Evolutionary conservation across 2,113 vertebrate species (phyloP), one percentile per base, ranked within the genome.

Genomic region (Anhinga anhinga): DNA sequence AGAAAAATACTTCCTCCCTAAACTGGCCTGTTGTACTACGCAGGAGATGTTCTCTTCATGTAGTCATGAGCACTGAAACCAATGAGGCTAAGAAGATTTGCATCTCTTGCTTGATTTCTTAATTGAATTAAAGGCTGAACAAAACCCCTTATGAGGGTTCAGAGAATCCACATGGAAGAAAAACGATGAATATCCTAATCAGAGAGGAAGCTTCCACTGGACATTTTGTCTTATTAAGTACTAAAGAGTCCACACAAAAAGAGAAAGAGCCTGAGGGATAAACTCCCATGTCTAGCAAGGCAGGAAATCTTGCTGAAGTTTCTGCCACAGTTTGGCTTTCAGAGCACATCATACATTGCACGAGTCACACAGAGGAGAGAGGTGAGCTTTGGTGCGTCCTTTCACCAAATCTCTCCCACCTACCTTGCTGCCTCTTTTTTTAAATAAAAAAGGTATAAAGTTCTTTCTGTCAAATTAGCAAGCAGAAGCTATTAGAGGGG

Each of bases 91-190:
- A 93, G 88, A 89, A 95, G 83, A 91, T 93, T 81, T 89, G 62
- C 89, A 89, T 87, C 83, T 87, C 89, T 65, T 92, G 77, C 89
- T 88, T 84, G 63, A 89, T 79, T 87, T 93, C 84, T 95, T 96
- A 91, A 96, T 82, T 74, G 72, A 94, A 96, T 91, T 95, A 92
- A 92, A 86, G 77, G 47, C 78, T 85, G 89, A 89, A 82, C 50
- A 89, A 79, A 91, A 42, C 26, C 49, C 69, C 47, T 66, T 76
- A 44, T 14, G 77, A 91, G 36, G 83, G 50, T 94, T 87, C 89
- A 71, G 77, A 91, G 77, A 94, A 94, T 50, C 56, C 61, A 82
- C 86, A 71, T 0, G 3, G 89, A 93, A 96, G 44, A 89, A 83
- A 95, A 94, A 62, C 8, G 2, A 89, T 0, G 0, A 93, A 84